phyloP scores from a whole-genome alignment of 2,797 vertebrate genomes.

The Chiroxiphia lanceolata region DNA sequence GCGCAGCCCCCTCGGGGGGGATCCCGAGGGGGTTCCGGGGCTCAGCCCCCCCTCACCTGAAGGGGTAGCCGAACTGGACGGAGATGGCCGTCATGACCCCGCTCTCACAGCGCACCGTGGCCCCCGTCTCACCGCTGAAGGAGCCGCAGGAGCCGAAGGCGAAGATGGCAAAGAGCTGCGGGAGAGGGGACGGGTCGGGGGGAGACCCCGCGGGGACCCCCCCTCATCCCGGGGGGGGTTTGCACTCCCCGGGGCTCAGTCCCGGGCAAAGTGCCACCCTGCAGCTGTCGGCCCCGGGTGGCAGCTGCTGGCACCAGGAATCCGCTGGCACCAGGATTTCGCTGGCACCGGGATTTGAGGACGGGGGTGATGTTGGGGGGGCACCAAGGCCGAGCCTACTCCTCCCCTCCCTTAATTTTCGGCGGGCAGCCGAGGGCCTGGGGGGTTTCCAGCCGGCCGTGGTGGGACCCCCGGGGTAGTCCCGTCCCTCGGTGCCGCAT shows the following conservation, averaged over 20 bases:
- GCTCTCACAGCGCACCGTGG: conserved; percentile 72
- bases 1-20: neutral
- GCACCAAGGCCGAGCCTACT: neutral
- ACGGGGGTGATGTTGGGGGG: too few relatives aligned
- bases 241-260: neutral
- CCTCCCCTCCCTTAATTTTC: neutral
- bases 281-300: neutral
- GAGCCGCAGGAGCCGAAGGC: conserved; percentile 90
- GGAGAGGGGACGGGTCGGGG: neutral
- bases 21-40: too few relatives aligned
- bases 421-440: neutral
- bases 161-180: conserved; percentile 90
- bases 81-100: conserved; percentile 55
- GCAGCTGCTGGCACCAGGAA: neutral
- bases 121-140: conserved; percentile 83
- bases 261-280: neutral
- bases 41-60: conserved; percentile 80
- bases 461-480: fast-evolving
- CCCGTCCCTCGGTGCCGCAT: neutral
- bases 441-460: neutral
- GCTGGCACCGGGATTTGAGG: neutral
- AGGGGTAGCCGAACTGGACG: conserved; percentile 87
- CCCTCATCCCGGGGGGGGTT: neutral
- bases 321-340: neutral
- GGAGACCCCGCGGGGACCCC: neutral